Evolutionary conservation across 2,797 vertebrate genomes (phyloP), one percentile per base, ranked within the genome.

Genomic region (Spinus olivaceus): DNA sequence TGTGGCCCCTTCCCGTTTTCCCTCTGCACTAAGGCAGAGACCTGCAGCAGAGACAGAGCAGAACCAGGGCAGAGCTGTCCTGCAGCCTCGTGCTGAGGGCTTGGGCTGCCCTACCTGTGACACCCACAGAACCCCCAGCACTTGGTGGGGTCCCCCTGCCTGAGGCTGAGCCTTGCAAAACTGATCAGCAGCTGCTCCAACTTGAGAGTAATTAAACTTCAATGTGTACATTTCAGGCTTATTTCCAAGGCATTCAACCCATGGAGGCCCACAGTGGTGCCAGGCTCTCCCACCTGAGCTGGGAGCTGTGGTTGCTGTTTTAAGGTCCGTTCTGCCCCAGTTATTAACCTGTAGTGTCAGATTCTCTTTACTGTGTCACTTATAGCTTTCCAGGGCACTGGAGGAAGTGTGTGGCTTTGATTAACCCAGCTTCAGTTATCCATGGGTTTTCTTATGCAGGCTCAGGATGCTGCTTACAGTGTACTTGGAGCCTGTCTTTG

Each of bases 21-120:
- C n/a, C 67, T 51, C 81, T 8, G 59, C 14, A 2, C 35, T 25
- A 70, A 77, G 14, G 42, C 53, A 50, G 39, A 69, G 63, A 60
- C 20, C 37, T 14, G 44, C 44, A 44, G 42, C 30, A 54, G 41
- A 47, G 76, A 39, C 0, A 0, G 37, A 33, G 28, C 54, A 85
- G 15, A 53, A 37, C 30, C 5, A 0, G 14, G 2, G 37, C 47
- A 6, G 57, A 19, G 28, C 24, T 2, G 3, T 39, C 39, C 89
- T 12, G 47, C 20, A 2, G 83, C 72, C 4, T 0, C 0, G 1
- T 63, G 28, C 28, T 2, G 1, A 15, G 24, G 39, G 42, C 37
- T 10, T 2, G 2, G 46, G 50, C 79, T 83, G 44, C 44, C 17
- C 50, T 7, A 12, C 57, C 30, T 64, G n/a, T 32, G 39, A 35